Base-by-base conservation (phyloP, 2,797 vertebrate genomes). In the Protosalanx chinensis region DNA sequence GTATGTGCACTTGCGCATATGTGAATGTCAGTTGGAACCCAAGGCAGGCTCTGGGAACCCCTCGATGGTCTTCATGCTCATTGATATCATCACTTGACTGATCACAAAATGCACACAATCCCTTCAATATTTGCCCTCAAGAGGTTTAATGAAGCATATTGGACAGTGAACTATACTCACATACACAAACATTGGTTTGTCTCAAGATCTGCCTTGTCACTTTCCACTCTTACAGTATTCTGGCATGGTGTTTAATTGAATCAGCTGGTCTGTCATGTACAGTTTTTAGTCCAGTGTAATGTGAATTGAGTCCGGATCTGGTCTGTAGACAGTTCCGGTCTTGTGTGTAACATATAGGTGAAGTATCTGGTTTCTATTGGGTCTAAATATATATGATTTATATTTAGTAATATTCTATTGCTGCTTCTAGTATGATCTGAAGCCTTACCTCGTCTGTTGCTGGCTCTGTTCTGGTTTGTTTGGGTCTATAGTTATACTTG, bases 11-110 rank as follows among this genome's bases (percentile, higher is more conserved):
- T 16, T 56, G 51, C 18, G 18, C n/a, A 5, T 51, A 56, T 56
- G 51, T 56, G n/a, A 56, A 56, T 56, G 51, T 56, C 51, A 56
- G 51, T 56, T 56, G 51, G 18, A 56, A 56, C 51, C 51, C 51
- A 56, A 56, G 51, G 51, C 51, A 46, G 5, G 41, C 6, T 56
- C 16, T 16, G 3, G 51, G 51, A 56, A 56, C 2, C 18, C 18
- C 51, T 56, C 1, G 16, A 5, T 56, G 51, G 51, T 56, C 4
- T 56, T 56, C 51, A 56, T 56, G 41, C 41, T 46, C 7, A 46
- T 12, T 46, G 41, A 12, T 46, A 46, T 46, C 41, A 12, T 46
- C 41, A 46, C 41, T 46, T 46, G 8, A 46, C 41, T 46, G 12
- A 46, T 46, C 41, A 46, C 41, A 46, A 46, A 46, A 46, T 46